Conservation (phyloP, 2,888 invertebrate species). For the Idaea biselata region DNA sequence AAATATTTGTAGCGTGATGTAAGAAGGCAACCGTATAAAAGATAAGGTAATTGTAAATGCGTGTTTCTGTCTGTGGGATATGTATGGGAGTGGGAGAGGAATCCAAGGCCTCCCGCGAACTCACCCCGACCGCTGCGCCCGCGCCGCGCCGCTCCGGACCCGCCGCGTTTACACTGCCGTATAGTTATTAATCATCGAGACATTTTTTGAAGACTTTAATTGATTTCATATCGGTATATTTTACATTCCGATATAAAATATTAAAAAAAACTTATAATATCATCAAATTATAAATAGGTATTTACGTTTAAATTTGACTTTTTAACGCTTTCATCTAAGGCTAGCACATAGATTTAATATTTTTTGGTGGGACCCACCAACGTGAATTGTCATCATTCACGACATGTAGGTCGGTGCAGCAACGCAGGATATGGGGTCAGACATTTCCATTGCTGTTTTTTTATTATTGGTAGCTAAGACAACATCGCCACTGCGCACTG, state of each 20-base stretch:
- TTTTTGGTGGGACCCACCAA: no score
- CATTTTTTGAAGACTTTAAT: conserved; percentile 10
- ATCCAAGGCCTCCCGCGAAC: conserved; percentile 9
- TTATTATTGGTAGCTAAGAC: no score
- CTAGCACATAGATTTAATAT: no score
- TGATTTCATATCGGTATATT: background rate
- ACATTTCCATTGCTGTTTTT: no score
- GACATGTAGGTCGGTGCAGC: no score
- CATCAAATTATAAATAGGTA: no score
- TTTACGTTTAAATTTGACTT: no score
- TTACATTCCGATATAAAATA: background rate
- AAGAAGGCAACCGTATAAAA: conserved; percentile 56
- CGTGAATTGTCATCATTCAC: no score
- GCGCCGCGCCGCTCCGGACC: conserved; percentile 16
- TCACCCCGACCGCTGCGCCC: conserved; percentile 8
- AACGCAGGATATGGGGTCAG: no score
- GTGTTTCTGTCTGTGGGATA: conserved; percentile 69
- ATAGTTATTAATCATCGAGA: conserved; percentile 22
- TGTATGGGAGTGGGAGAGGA: conserved; percentile 45
- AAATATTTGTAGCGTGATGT: conserved; percentile 72
- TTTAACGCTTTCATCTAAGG: no score
- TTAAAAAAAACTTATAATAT: no score
- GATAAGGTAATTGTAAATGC: conserved; percentile 77
- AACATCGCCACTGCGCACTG: no score
- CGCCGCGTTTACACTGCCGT: conserved; percentile 14